A percentile compares a stretch with the other conserved stretches of the same genome.
Evolutionary conservation across 2,888 invertebrate genomes (phyloP).

Genomic region (Cryptocephalus moraei): DNA sequence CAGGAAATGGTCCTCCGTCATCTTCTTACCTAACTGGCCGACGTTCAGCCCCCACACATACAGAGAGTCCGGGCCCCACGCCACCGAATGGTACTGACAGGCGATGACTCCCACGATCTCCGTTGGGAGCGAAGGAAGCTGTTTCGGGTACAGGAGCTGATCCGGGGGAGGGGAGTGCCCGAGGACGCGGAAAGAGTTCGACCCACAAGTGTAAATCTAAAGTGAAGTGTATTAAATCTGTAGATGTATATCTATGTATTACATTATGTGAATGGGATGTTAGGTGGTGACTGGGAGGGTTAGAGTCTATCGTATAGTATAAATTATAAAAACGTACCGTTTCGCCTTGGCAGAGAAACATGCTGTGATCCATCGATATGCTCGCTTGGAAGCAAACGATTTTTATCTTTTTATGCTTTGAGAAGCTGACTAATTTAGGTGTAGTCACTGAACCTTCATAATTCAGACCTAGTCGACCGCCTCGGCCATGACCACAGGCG

Average conservation of each 20-base stretch:
- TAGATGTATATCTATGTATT: too few relatives aligned
- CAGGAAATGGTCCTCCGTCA: slow-evolving; percentile 31
- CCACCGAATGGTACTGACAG: slow-evolving; percentile 61
- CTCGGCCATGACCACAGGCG: slow-evolving; percentile 68
- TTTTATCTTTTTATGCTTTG: slow-evolving; percentile 24
- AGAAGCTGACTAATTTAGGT: slow-evolving; percentile 39
- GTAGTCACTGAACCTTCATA: slow-evolving; percentile 47
- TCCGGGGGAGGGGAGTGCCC: slow-evolving; percentile 47
- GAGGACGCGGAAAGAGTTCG: slow-evolving; percentile 54
- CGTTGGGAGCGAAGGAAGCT: slow-evolving; percentile 31
- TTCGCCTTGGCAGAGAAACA: slow-evolving; percentile 53
- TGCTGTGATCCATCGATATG: slow-evolving; percentile 56
- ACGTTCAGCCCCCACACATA: slow-evolving; percentile 76
- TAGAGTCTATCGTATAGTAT: neutral
- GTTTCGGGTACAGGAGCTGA: slow-evolving; percentile 38
- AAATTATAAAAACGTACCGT: slow-evolving; percentile 37
- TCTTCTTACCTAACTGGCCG: slow-evolving; percentile 69
- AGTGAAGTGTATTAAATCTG: too few relatives aligned
- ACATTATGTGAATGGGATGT: neutral
- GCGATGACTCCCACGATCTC: slow-evolving; percentile 48
- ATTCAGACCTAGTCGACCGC: slow-evolving; percentile 63
- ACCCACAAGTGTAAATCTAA: slow-evolving; percentile 51
- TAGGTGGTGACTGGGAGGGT: neutral
- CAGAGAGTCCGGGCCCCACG: slow-evolving; percentile 49
- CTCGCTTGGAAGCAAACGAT: slow-evolving; percentile 39